Percentiles rank a stretch among this genome's conserved stretches.
These are phyloP conservation scores for Phanerotoma sp. DNA, from an alignment of 2,888 invertebrate species.

Conservation along the genomic window DNA sequence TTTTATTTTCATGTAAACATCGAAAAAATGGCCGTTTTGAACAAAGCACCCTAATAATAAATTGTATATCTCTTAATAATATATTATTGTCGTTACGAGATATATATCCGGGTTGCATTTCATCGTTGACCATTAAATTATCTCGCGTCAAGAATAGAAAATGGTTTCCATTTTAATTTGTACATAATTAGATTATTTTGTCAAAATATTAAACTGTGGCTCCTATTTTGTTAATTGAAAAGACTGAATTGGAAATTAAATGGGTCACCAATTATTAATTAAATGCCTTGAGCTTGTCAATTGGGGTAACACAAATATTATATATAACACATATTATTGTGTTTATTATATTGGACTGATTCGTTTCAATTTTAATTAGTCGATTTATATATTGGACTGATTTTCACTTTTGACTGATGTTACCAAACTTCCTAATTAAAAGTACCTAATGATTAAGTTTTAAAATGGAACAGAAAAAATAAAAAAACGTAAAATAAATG, in stretches of 20 bases:
- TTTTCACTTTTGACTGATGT: constrained; percentile 56
- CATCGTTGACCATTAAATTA: constrained; percentile 28
- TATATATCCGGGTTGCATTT: constrained; percentile 29
- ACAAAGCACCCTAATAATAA: no score
- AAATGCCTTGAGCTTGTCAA: constrained; percentile 1
- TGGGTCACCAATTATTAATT: constrained; percentile 15
- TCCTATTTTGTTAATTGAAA: constrained; percentile 35
- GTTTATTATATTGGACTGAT: constrained; percentile 54
- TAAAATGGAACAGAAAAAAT: constrained; percentile 17
- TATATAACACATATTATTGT: constrained; percentile 16
- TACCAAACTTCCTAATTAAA: constrained; percentile 56
- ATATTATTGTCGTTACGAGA: constrained; percentile 24
- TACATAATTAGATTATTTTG: not conserved
- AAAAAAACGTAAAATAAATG: constrained; percentile 16
- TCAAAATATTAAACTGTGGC: constrained; percentile 3
- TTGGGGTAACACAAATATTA: not conserved
- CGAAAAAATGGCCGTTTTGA: no score
- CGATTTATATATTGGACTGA: constrained; percentile 47
- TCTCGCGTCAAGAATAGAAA: constrained; percentile 27
- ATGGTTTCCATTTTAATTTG: not conserved
- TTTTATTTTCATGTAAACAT: constrained; percentile 38
- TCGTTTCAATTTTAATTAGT: constrained; percentile 42
- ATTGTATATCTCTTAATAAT: not conserved
- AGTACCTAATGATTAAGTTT: constrained; percentile 55
- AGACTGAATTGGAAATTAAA: constrained; percentile 41